These are phyloP conservation scores for Drosophila ustulata DNA, from an alignment of 2,888 invertebrate species.

Conservation along the genomic window DNA sequence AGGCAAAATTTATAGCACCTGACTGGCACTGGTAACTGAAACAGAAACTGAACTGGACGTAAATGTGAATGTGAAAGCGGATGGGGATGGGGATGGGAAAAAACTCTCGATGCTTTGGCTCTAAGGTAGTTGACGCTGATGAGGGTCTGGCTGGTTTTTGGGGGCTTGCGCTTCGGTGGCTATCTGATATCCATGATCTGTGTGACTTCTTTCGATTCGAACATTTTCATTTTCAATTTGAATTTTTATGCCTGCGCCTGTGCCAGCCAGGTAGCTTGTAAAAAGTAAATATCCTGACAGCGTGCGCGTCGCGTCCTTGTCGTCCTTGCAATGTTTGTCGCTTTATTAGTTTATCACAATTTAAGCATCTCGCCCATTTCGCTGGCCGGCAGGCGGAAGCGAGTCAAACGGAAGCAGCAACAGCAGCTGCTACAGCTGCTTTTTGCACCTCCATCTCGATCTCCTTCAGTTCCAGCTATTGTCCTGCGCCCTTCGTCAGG, in stretches of 20 bases:
- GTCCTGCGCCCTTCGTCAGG: slow-evolving; percentile 49
- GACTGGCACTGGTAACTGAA: slow-evolving; percentile 39
- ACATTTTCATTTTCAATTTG: slow-evolving; percentile 71
- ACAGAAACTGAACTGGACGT: slow-evolving; percentile 20
- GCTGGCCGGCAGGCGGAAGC: slow-evolving; percentile 38
- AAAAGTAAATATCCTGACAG: slow-evolving; percentile 77
- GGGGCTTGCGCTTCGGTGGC: slow-evolving; percentile 10
- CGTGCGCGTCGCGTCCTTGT: not conserved
- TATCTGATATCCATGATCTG: slow-evolving; percentile 65
- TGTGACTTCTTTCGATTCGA: slow-evolving; percentile 60
- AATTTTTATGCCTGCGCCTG: slow-evolving; percentile 66
- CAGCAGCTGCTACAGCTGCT: slow-evolving; percentile 28
- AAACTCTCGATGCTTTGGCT: slow-evolving; percentile 24
- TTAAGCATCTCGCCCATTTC: slow-evolving; percentile 65
- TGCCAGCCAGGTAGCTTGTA: slow-evolving; percentile 56
- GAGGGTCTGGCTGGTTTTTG: slow-evolving; percentile 53
- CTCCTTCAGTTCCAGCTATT: slow-evolving; percentile 23
- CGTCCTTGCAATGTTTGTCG: slow-evolving; percentile 70
- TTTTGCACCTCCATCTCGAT: slow-evolving; percentile 15
- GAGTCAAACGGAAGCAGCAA: slow-evolving; percentile 56
- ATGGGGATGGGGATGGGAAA: slow-evolving; percentile 12
- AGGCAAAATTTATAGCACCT: slow-evolving; percentile 61
- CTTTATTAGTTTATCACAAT: slow-evolving; percentile 78
- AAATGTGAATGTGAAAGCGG: slow-evolving; percentile 1
- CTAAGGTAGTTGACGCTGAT: slow-evolving; percentile 61